These are phyloP conservation scores for Helicoverpa zea DNA, from an alignment of 1,140 invertebrate genomes.

Conservation along the genomic window DNA sequence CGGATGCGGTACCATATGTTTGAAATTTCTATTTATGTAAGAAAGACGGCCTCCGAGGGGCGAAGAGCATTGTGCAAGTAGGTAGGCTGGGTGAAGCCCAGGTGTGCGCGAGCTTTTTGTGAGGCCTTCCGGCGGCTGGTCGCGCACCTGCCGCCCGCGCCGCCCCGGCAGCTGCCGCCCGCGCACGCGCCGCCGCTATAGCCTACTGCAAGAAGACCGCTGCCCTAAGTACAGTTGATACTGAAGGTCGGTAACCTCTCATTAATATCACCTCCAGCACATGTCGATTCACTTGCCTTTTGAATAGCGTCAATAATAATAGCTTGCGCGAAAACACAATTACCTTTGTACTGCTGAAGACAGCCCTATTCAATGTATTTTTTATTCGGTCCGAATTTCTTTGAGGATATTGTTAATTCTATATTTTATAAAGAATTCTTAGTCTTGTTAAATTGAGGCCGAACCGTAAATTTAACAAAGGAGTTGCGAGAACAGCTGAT, in stretches of 20 bases:
- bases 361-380: constrained; percentile 18
- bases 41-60: constrained; percentile 58
- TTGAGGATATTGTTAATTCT: constrained; percentile 46
- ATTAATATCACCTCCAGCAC: constrained; percentile 13
- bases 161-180: constrained; percentile 68
- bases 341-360: constrained; percentile 18
- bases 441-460: constrained; percentile 39
- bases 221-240: constrained; percentile 18
- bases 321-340: constrained; percentile 31
- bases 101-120: constrained; percentile 81
- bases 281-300: constrained; percentile 29
- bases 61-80: constrained; percentile 76
- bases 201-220: constrained; percentile 35
- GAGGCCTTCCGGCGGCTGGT: constrained; percentile 82
- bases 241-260: constrained; percentile 38
- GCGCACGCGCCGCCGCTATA: constrained; percentile 59
- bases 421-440: constrained; percentile 13
- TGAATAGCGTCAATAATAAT: constrained; percentile 32
- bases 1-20: constrained; percentile 67
- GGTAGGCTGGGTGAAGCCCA: constrained; percentile 69
- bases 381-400: constrained; percentile 22
- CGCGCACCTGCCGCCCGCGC: constrained; percentile 72
- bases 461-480: constrained; percentile 58
- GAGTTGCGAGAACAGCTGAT: constrained; percentile 65
- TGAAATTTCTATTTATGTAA: constrained; percentile 66